phyloP scores from a whole-genome alignment of 2,113 vertebrate species.

The Phylloscopus trochilus region DNA sequence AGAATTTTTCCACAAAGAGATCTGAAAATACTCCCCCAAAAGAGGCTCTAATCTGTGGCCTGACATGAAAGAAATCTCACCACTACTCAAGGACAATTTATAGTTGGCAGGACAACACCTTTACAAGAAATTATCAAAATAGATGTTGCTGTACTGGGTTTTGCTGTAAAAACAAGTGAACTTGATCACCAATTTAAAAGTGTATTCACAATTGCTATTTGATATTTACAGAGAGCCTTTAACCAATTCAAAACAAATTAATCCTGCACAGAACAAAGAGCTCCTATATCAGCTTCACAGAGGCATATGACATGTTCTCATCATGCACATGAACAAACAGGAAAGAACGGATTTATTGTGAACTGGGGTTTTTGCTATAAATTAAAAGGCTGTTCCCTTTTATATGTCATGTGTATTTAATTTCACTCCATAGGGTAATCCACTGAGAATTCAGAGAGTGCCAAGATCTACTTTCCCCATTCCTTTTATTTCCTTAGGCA shows the following conservation, averaged over 20 bases:
- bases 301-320: constrained; percentile 53
- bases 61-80: not conserved
- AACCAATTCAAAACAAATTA: constrained; percentile 1
- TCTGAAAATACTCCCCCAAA: not conserved
- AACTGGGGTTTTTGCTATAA: constrained; percentile 58
- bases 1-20: not conserved
- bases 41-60: not conserved
- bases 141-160: not conserved
- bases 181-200: constrained; percentile 3
- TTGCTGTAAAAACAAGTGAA: not conserved
- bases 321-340: constrained; percentile 62
- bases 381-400: constrained; percentile 64
- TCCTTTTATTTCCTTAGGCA: constrained; percentile 66
- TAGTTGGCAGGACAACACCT: not conserved
- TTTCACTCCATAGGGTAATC: constrained; percentile 66
- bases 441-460: constrained; percentile 52
- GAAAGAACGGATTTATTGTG: constrained; percentile 63
- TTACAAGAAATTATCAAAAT: not conserved
- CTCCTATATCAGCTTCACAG: constrained; percentile 43
- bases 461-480: constrained; percentile 68
- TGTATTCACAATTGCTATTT: not conserved
- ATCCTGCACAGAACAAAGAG: constrained; percentile 46
- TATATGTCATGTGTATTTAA: constrained; percentile 71
- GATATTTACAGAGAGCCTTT: constrained; percentile 32
- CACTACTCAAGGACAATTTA: not conserved